A percentile compares a stretch with the other conserved stretches of the same genome.
phyloP scores from a whole-genome alignment of 64 coral and sea anemone species.

The Montipora efflorescens region DNA sequence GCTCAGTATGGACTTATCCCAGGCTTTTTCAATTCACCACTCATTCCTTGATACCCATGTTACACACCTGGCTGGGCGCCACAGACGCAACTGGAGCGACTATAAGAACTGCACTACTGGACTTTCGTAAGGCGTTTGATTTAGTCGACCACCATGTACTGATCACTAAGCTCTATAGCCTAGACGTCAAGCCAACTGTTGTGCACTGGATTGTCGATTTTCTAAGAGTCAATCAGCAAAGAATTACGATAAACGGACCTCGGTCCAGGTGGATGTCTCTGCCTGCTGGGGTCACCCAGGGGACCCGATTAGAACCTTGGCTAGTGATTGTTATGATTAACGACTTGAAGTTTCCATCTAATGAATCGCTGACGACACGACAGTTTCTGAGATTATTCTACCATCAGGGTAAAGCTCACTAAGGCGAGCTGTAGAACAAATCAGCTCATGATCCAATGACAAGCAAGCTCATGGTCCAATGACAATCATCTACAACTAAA shows the following conservation, averaged over 20 bases:
- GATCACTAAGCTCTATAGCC: neutral
- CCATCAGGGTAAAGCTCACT: neutral
- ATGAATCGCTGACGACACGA: neutral
- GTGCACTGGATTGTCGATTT: neutral
- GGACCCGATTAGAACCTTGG: neutral
- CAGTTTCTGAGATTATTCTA: neutral
- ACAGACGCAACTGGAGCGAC: neutral
- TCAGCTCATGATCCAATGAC: neutral
- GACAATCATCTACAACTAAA: neutral
- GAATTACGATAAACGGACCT: neutral
- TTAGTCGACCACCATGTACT: neutral
- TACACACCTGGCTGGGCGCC: neutral
- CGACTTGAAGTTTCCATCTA: neutral
- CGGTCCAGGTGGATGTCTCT: neutral
- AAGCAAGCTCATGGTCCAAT: neutral
- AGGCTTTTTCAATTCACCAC: neutral
- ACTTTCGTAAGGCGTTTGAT: neutral
- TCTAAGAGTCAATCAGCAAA: neutral
- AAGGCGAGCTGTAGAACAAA: neutral
- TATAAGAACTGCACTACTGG: neutral
- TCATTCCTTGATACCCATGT: neutral
- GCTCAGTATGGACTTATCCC: neutral
- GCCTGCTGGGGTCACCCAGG: neutral
- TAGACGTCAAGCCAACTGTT: neutral
- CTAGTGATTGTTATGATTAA: neutral